Percentiles rank a stretch among this genome's conserved stretches.
These are phyloP conservation scores for Lacerta agilis DNA, from an alignment of 2,797 vertebrate genomes.

Conservation along the genomic window DNA sequence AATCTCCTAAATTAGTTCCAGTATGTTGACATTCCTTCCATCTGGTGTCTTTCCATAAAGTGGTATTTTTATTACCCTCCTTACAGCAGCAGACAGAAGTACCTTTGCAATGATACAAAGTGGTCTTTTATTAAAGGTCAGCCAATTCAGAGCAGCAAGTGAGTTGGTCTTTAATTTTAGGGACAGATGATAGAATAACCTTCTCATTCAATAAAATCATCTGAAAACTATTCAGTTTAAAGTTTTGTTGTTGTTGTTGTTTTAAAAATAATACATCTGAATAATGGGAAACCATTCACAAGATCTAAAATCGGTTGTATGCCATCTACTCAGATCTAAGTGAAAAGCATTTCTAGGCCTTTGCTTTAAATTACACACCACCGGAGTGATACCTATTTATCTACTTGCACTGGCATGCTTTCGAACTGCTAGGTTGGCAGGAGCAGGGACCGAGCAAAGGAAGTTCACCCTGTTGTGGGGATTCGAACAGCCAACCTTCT, in stretches of 20 bases:
- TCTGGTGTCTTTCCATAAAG: slow-evolving; percentile 71
- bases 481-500: no score
- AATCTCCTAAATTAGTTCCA: slow-evolving; percentile 76
- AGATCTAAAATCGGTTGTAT: slow-evolving; percentile 21
- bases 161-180: slow-evolving; percentile 69
- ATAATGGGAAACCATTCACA: slow-evolving; percentile 36
- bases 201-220: slow-evolving; percentile 72
- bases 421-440: no score
- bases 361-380: slow-evolving; percentile 20
- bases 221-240: slow-evolving; percentile 59
- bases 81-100: slow-evolving; percentile 73
- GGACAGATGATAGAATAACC: slow-evolving; percentile 63
- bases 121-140: slow-evolving; percentile 74
- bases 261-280: not conserved
- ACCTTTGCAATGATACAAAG: slow-evolving; percentile 74
- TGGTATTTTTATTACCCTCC: slow-evolving; percentile 74
- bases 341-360: slow-evolving; percentile 43
- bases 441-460: no score
- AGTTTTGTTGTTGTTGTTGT: not conserved
- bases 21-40: slow-evolving; percentile 75
- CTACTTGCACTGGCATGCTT: no score
- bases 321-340: slow-evolving; percentile 33
- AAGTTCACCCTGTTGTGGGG: no score
- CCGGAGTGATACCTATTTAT: no score
- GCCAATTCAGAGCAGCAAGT: slow-evolving; percentile 68